phyloP scores from a whole-genome alignment of 2,888 invertebrate species.

The Stegophylla sp. region DNA sequence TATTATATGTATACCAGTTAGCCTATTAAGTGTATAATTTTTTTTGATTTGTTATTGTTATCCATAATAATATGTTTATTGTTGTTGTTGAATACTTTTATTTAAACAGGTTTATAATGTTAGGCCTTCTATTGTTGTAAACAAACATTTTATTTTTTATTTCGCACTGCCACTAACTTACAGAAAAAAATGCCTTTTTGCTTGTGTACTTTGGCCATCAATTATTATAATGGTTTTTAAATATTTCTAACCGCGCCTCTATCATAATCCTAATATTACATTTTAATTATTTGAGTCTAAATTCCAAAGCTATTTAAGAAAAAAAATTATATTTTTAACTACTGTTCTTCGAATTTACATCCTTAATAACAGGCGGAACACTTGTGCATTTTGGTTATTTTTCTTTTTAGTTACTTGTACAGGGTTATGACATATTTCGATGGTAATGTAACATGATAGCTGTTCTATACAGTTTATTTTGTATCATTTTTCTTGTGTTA shows the following conservation, averaged over 20 bases:
- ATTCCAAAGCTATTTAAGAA: constrained; percentile 15
- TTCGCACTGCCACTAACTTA: constrained; percentile 51
- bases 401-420: constrained; percentile 51
- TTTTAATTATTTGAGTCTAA: neutral
- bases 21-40: constrained; percentile 15
- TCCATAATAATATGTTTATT: constrained; percentile 44
- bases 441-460: constrained; percentile 39
- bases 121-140: constrained; percentile 34
- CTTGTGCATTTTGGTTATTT: neutral
- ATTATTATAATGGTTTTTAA: constrained; percentile 20
- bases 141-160: constrained; percentile 23
- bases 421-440: constrained; percentile 40
- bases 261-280: constrained; percentile 4
- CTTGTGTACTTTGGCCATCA: constrained; percentile 17
- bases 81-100: constrained; percentile 32
- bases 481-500: neutral
- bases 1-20: constrained; percentile 44
- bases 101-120: constrained; percentile 3
- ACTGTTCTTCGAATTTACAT: neutral
- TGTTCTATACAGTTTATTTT: neutral
- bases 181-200: constrained; percentile 8
- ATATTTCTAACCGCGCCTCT: constrained; percentile 15
- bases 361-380: neutral
- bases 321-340: constrained; percentile 4
- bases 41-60: constrained; percentile 51